A percentile compares a stretch with the other conserved stretches of the same genome.
These are phyloP conservation scores for Spermophilus dauricus DNA, from an alignment of 2,113 vertebrate genomes.

Conservation along the genomic window DNA sequence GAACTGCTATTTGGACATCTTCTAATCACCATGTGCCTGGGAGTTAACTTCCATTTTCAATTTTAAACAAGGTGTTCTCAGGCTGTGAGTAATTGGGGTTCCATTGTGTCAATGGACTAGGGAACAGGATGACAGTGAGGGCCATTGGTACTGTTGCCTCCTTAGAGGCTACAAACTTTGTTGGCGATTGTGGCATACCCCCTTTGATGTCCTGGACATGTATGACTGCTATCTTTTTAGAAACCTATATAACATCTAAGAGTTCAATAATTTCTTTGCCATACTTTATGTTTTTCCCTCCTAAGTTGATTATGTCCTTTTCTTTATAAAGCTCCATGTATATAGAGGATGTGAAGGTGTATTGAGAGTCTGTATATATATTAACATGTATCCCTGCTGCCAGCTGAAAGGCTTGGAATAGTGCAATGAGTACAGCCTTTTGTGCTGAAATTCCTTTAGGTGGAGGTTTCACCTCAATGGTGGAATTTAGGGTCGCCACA, in stretches of 20 bases:
- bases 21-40: background rate
- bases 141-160: background rate
- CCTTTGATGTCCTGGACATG: background rate
- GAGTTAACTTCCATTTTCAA: background rate
- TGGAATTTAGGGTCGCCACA: too few species aligned
- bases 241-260: too few species aligned
- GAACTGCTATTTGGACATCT: background rate
- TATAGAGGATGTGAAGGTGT: background rate
- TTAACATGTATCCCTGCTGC: background rate
- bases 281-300: too few species aligned
- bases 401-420: background rate
- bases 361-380: background rate
- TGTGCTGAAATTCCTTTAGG: too few species aligned
- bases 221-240: too few species aligned
- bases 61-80: background rate
- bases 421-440: too few species aligned
- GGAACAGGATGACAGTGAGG: background rate
- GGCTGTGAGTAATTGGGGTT: background rate
- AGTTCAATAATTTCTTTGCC: too few species aligned
- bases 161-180: background rate
- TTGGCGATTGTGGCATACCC: too few species aligned
- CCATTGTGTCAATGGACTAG: background rate
- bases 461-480: too few species aligned
- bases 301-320: too few species aligned
- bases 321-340: background rate